Base-by-base conservation (phyloP, 2,113 vertebrate species). In the Channa maculata region DNA sequence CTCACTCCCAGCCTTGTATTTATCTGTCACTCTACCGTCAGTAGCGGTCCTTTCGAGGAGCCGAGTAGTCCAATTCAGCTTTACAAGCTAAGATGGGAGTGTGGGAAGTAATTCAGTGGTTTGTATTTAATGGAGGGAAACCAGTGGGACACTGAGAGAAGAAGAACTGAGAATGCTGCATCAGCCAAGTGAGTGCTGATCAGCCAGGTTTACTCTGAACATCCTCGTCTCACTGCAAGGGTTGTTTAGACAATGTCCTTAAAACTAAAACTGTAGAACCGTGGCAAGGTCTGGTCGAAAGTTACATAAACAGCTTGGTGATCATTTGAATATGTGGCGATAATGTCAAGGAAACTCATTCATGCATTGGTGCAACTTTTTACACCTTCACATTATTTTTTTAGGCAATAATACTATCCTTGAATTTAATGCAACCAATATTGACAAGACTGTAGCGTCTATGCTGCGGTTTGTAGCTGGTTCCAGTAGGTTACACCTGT, bases 61-160 rank as follows among this genome's bases (percentile, higher is more conserved):
- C 24, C 63, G 52, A 65, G 34, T 12, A 82, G 80, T 76, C 59
- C 69, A 76, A 83, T 90, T 86, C 55, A 69, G 82, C 77, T 80
- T 81, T 58, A 39, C 33, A 80, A 58, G 33, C 75, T 51, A 36
- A 53, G 71, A 82, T 88, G 58, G 83, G 49, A 44, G 58, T 68
- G 62, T 55, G 64, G 65, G 62, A 82, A 65, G 85, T 64, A 67
- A 79, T 82, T 76, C 38, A 66, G 78, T 83, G 49, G 44, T 37
- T 71, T 69, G 71, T 58, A 82, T 71, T 71, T 81, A 86, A 84
- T 86, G 71, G 82, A 79, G 65, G 69, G 52, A 57, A 73, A 86
- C 67, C 24, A 38, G 75, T 66, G 52, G 34, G 55, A 85, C 62
- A 33, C 15, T 46, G 48, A 24, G n/a, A 75, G 54, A 10, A 52